Conservation (phyloP, 2,797 vertebrate species). For the Garrulus glandarius region DNA sequence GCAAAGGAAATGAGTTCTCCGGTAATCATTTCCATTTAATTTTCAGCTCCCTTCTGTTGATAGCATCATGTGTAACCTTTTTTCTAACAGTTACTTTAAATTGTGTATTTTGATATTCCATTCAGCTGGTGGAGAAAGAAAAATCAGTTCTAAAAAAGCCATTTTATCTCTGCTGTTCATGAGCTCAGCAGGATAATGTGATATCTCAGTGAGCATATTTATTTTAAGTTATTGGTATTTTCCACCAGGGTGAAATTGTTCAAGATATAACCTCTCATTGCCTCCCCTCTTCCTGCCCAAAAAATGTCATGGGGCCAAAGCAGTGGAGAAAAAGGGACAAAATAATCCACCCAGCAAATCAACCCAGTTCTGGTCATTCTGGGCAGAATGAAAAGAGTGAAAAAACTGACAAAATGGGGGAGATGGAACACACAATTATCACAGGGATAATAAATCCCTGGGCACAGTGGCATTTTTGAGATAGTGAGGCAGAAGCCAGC, state of each 20-base stretch:
- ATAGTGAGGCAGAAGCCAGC: neutral
- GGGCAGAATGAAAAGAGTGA: neutral
- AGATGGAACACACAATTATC: neutral
- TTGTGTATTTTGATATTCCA: conserved; percentile 37
- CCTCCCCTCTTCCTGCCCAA: neutral
- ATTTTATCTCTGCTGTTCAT: conserved; percentile 42
- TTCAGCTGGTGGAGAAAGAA: conserved; percentile 25
- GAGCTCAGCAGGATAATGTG: conserved; percentile 14
- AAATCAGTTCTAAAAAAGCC: conserved; percentile 24
- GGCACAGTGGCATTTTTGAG: neutral
- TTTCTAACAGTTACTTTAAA: conserved; percentile 40
- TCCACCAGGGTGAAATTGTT: conserved; percentile 17
- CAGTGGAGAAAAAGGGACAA: neutral
- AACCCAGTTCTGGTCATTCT: neutral
- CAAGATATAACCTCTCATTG: neutral
- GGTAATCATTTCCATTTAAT: conserved; percentile 60
- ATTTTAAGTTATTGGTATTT: conserved; percentile 49
- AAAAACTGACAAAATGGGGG: neutral
- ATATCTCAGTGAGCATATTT: conserved; percentile 2
- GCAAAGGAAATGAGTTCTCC: conserved; percentile 44
- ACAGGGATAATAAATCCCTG: neutral
- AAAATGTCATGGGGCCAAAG: neutral
- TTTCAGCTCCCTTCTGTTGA: conserved; percentile 48
- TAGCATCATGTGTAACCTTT: conserved; percentile 36
- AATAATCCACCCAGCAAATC: conserved; percentile 10